These are phyloP conservation scores for Hydrocynus forskahlii DNA, from an alignment of 2,797 vertebrate genomes.

Conservation along the genomic window DNA sequence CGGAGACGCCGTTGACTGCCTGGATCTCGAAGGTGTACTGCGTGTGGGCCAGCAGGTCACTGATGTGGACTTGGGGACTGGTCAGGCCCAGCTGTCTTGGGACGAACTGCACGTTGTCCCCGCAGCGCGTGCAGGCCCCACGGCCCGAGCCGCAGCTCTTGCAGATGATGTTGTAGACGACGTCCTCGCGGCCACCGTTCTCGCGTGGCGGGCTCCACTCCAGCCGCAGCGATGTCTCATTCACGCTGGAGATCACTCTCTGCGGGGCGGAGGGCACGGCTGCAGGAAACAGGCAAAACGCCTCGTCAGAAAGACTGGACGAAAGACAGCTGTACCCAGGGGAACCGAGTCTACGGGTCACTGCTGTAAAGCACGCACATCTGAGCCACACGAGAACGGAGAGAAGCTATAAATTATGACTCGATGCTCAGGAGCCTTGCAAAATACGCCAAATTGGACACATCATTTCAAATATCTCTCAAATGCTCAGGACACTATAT, in stretches of 20 bases:
- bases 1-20: constrained; percentile 91
- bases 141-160: constrained; percentile 91
- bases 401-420: constrained; percentile 7
- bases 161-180: constrained; percentile 96
- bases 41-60: constrained; percentile 92
- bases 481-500: constrained; percentile 14
- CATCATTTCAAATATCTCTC: constrained; percentile 7
- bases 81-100: constrained; percentile 92
- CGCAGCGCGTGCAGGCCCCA: constrained; percentile 88
- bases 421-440: not conserved
- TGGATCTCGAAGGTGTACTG: constrained; percentile 97
- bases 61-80: constrained; percentile 85
- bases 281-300: constrained; percentile 58
- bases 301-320: not conserved
- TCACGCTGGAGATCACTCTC: constrained; percentile 92
- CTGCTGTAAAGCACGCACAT: not conserved
- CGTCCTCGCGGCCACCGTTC: constrained; percentile 87
- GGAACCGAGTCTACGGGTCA: not conserved
- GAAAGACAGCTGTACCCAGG: not conserved
- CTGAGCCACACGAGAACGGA: constrained; percentile 1
- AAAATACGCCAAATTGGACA: constrained; percentile 7
- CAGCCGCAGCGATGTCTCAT: constrained; percentile 91
- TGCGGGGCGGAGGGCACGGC: constrained; percentile 89
- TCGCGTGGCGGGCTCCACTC: constrained; percentile 88
- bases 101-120: constrained; percentile 91